These are phyloP conservation scores for Antitype chi DNA, from an alignment of 2,888 invertebrate species.

Conservation along the genomic window DNA sequence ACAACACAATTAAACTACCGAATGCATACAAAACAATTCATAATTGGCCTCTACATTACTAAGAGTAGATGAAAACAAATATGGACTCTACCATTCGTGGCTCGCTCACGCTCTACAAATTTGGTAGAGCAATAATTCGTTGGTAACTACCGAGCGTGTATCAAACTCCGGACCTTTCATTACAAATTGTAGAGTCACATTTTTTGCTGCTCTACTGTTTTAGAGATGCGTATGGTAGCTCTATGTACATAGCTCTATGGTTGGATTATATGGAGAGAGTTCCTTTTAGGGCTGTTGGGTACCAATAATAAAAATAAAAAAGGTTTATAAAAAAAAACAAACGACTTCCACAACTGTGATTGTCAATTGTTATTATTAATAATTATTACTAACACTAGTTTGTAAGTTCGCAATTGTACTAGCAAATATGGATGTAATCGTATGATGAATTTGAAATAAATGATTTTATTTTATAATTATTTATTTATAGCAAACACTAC, in stretches of 20 bases:
- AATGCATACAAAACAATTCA: constrained; percentile 40
- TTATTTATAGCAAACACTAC: too few relatives aligned
- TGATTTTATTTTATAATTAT: too few relatives aligned
- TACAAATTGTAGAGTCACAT: constrained; percentile 74
- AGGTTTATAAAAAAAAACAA: too few relatives aligned
- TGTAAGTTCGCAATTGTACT: too few relatives aligned
- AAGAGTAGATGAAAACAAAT: constrained; percentile 54
- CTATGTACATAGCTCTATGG: constrained; percentile 39
- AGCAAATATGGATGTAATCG: too few relatives aligned
- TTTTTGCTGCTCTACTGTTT: constrained; percentile 80
- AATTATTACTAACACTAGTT: too few relatives aligned
- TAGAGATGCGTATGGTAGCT: constrained; percentile 72
- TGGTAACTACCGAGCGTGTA: constrained; percentile 76
- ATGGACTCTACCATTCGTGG: constrained; percentile 41
- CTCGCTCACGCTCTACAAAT: constrained; percentile 53
- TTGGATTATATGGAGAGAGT: constrained; percentile 41
- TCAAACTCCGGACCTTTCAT: constrained; percentile 78
- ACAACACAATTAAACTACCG: constrained; percentile 39
- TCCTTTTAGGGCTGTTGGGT: not conserved
- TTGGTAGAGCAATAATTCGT: constrained; percentile 67
- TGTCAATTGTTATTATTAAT: too few relatives aligned
- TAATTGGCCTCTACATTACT: constrained; percentile 44
- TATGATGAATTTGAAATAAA: too few relatives aligned
- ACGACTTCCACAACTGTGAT: too few relatives aligned
- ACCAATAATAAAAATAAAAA: not conserved